Evolutionary conservation across 2,113 vertebrate genomes (phyloP), one percentile per base, ranked within the genome.

Genomic region (Sigmodon hispidus): DNA sequence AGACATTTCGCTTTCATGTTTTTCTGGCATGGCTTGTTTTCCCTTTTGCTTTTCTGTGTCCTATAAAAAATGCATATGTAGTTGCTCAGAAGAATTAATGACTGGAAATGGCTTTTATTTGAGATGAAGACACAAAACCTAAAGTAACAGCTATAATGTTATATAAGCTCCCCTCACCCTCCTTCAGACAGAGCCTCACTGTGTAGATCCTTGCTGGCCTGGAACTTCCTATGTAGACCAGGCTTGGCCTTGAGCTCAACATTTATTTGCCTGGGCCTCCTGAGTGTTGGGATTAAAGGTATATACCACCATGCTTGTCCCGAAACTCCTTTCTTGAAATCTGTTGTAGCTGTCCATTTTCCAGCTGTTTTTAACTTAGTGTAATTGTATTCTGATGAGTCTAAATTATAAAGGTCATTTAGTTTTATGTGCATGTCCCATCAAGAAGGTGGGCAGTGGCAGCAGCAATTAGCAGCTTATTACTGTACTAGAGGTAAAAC

Each of bases 31-130:
- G 85, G 98, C 91, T 83, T 98, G 98, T 97, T 99, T 98, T 97
- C 99, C 99, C 98, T 99, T 99, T 98, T 99, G 99, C 97, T 99
- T 99, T 90, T 99, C 98, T 96, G 99, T 98, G 93, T 99, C 99
- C 99, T 99, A 92, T 43, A 96, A 96, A 93, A 84, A 69, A 91
- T 7, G 22, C 16, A 91, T 6, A 95, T 2, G 77, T 75, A 94
- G 85, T 57, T 94, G 94, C 86, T 92, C 48, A 92, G 43, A 76
- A 96, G 43, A 22, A 86, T 21, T 63, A 63, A 59, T 84, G 48
- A 80, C 19, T 67, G 86, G 69, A 45, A 91, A 55, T 0, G 81
- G 65, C 57, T 10, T 72, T 73, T 57, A 52, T 31, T 72, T 43
- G 86, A 90, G 81, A 65, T 8, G 40, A 8, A 88, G 34, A 90